Conservation (phyloP, 2,797 vertebrate species). For the Urophycis tenuis region DNA sequence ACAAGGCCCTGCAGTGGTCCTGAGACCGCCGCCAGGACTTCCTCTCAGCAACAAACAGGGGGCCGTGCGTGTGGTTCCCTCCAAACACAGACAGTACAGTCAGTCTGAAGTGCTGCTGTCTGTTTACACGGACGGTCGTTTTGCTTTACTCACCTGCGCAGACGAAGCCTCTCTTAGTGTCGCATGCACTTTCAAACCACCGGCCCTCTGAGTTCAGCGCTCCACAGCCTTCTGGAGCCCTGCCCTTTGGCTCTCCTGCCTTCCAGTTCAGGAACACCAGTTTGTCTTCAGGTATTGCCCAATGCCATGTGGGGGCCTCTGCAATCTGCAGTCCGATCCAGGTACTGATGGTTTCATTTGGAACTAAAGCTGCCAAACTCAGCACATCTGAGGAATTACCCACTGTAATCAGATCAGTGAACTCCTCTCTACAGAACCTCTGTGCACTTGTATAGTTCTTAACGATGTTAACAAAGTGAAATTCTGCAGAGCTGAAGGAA, state of each 20-base stretch:
- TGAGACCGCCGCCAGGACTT: constrained; percentile 59
- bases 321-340: constrained; percentile 62
- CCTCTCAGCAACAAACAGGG: constrained; percentile 31
- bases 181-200: constrained; percentile 57
- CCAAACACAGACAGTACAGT: constrained; percentile 16
- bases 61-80: constrained; percentile 25
- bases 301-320: constrained; percentile 50
- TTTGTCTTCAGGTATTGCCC: constrained; percentile 40
- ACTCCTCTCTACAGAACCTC: constrained; percentile 47
- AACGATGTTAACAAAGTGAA: constrained; percentile 33
- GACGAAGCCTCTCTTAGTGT: constrained; percentile 35
- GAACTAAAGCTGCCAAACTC: constrained; percentile 29
- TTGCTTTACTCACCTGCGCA: constrained; percentile 50
- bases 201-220: constrained; percentile 46
- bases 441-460: constrained; percentile 53
- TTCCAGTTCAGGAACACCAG: constrained; percentile 55
- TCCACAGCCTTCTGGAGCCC: constrained; percentile 36
- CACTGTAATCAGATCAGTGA: constrained; percentile 59
- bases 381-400: constrained; percentile 43
- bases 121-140: not conserved
- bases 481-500: constrained; percentile 41
- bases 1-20: constrained; percentile 46
- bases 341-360: not conserved
- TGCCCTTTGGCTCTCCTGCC: constrained; percentile 27
- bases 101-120: not conserved